Evolutionary conservation across 2,113 vertebrate genomes (phyloP).

Genomic region (Apteryx owenii): DNA sequence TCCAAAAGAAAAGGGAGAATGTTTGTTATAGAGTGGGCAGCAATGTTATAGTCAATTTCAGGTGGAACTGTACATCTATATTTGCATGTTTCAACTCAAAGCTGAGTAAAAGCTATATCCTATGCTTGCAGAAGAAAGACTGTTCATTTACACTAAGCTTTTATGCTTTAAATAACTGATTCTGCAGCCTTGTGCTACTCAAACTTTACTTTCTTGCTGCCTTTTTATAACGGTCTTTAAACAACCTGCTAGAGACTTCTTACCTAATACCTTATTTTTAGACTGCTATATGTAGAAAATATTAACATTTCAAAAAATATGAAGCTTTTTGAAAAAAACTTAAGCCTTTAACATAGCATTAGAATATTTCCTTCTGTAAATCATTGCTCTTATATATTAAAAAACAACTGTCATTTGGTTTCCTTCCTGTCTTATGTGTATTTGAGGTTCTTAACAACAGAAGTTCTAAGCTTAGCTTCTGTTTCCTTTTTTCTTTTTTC

Average conservation of each 20-base stretch:
- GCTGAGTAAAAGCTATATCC: neutral
- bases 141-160: neutral
- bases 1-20: neutral
- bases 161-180: neutral
- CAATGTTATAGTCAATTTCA: neutral
- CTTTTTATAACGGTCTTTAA: neutral
- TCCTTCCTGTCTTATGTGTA: neutral
- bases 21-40: neutral
- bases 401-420: neutral
- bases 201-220: neutral
- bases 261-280: neutral
- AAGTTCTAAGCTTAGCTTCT: neutral
- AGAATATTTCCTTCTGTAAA: conserved; percentile 14
- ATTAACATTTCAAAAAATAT: neutral
- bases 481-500: neutral
- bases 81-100: neutral
- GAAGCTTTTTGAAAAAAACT: neutral
- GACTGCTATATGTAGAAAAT: neutral
- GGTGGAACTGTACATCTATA: neutral
- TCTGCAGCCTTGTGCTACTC: neutral
- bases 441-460: neutral
- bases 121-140: neutral
- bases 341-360: neutral
- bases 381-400: neutral
- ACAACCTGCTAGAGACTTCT: neutral